Conservation (phyloP, 1,140 invertebrate genomes). For the Mamestra configurata region DNA sequence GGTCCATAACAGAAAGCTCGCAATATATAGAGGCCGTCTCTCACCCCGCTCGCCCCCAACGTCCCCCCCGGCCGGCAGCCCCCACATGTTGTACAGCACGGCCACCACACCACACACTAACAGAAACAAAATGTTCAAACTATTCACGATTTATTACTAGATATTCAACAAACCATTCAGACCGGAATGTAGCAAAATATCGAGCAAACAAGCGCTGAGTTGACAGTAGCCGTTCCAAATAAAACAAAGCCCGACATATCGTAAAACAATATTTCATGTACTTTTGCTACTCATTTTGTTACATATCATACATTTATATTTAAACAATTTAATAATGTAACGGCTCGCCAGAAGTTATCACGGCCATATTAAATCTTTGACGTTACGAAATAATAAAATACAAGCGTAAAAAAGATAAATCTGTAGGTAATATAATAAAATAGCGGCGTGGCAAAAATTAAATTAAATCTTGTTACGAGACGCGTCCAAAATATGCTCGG, state of each 20-base stretch:
- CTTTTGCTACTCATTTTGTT: constrained; percentile 24
- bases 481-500: constrained; percentile 48
- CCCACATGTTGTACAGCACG: constrained; percentile 20
- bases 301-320: constrained; percentile 33
- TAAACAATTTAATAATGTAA: constrained; percentile 23
- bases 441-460: constrained; percentile 53
- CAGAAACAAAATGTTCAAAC: constrained; percentile 65
- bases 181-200: constrained; percentile 58
- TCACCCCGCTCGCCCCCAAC: constrained; percentile 6
- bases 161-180: constrained; percentile 60
- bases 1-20: constrained; percentile 70
- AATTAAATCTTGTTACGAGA: constrained; percentile 58
- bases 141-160: constrained; percentile 65
- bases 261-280: constrained; percentile 53
- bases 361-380: constrained; percentile 51
- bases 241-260: constrained; percentile 48
- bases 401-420: constrained; percentile 58
- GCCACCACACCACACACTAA: constrained; percentile 52
- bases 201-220: constrained; percentile 55
- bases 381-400: constrained; percentile 56
- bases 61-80: background rate
- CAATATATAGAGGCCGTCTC: constrained; percentile 57
- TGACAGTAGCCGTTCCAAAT: constrained; percentile 48
- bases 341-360: constrained; percentile 1
- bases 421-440: constrained; percentile 59